Percentiles rank a stretch among this genome's conserved stretches.
Conservation (phyloP, 1,140 invertebrate species). For the Archegozetes longisetosus region DNA sequence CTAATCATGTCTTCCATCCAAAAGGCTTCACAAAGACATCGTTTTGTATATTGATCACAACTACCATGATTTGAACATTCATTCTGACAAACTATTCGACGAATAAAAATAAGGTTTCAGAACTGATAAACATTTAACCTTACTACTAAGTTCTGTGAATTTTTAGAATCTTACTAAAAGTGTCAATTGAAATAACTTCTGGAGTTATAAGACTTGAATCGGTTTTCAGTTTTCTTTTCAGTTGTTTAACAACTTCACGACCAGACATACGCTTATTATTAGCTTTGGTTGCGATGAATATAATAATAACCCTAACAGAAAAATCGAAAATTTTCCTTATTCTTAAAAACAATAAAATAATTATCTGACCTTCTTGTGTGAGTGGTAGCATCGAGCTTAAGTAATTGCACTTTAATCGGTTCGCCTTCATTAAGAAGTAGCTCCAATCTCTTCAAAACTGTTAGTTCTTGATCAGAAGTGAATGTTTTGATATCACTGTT, state of each 20-base stretch:
- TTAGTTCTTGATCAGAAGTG: slow-evolving; percentile 48
- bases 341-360: background rate
- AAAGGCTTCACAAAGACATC: slow-evolving; percentile 80
- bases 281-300: background rate
- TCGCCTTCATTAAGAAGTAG: slow-evolving; percentile 47
- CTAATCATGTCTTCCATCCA: slow-evolving; percentile 74
- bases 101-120: slow-evolving; percentile 10
- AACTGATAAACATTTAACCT: slow-evolving; percentile 26
- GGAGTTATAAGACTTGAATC: slow-evolving; percentile 54
- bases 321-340: background rate
- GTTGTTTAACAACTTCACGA: slow-evolving; percentile 38
- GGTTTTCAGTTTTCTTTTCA: slow-evolving; percentile 47
- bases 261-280: slow-evolving; percentile 32
- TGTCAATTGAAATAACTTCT: slow-evolving; percentile 54
- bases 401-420: slow-evolving; percentile 19
- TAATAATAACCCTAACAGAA: slow-evolving; percentile 1
- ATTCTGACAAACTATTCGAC: slow-evolving; percentile 56
- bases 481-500: slow-evolving; percentile 42
- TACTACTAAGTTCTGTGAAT: no score
- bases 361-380: slow-evolving; percentile 19
- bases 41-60: slow-evolving; percentile 63
- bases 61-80: slow-evolving; percentile 79
- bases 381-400: slow-evolving; percentile 15
- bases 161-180: slow-evolving; percentile 27
- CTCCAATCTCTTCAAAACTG: slow-evolving; percentile 39